Base-by-base conservation (phyloP, 1,140 invertebrate genomes). In the Orius laevigatus region DNA sequence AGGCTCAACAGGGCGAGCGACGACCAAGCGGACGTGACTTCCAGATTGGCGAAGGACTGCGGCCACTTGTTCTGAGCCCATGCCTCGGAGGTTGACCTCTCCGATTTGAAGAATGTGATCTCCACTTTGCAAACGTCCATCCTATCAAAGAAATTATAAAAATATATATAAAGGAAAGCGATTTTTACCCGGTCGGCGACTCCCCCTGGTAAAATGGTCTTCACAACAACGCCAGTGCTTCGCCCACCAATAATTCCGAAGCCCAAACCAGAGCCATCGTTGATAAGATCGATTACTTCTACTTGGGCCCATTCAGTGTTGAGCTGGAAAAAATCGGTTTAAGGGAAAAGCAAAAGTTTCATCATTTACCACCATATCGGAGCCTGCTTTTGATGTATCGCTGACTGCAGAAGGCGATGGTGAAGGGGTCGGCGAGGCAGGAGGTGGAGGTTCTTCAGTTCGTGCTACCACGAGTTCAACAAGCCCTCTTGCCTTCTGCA, bases 161-260 rank as follows among this genome's bases (percentile, higher is more conserved):
- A 3, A n/a, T 36, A 18, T 44, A 44, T 5, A 14, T 9, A 18
- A 11, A 19, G 6, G 4, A 43, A 44, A 50, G n/a, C 18, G 2
- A 20, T n/a, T 3, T 8, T 72, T 63, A 89, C 86, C 67, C 79
- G 74, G 65, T 94, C 88, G 12, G 90, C 88, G 6, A 89, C 81
- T 56, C 88, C 87, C 15, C 88, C 90, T 10, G 88, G 88, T 14
- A 93, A 70, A 42, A 96, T 83, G 46, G 86, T 89, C 66, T 96
- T 96, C 48, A 96, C 87, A 6, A 96, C 89, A 44, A 96, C 92
- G n/a, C 91, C 92, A 15, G 91, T 94, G 62, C 85, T 92, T 41
- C 85, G 71, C 6, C 91, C 91, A 42, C 91, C 92, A 53, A 95
- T 90, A 54, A 96, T 87, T 44, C 92, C 92, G 67, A 96, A 96